Conservation (phyloP, 2,888 invertebrate species). For the Hypomecis atomaria region DNA sequence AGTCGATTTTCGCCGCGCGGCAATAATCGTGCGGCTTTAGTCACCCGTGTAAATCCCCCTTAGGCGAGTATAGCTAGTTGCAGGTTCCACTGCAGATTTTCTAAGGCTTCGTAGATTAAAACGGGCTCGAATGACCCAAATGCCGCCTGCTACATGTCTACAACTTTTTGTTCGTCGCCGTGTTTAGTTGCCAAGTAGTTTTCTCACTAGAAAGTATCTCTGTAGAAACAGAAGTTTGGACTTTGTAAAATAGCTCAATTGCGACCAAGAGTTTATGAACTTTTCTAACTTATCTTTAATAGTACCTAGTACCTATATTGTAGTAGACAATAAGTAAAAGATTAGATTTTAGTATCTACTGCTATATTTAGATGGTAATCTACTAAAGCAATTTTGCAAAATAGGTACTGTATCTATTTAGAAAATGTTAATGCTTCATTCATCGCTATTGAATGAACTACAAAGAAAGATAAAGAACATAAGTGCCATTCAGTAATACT, state of each 20-base stretch:
- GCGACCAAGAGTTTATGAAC: not conserved
- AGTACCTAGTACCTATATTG: not conserved
- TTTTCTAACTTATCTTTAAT: not conserved
- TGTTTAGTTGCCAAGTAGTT: constrained; percentile 22
- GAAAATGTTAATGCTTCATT: too few relatives aligned
- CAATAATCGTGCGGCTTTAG: constrained; percentile 53
- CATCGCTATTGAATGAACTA: too few relatives aligned
- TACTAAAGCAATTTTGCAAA: too few relatives aligned
- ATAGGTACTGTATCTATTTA: too few relatives aligned
- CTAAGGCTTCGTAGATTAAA: constrained; percentile 36
- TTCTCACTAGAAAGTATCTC: constrained; percentile 10
- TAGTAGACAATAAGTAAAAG: too few relatives aligned
- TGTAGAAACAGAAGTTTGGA: constrained; percentile 8
- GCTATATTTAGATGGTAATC: too few relatives aligned
- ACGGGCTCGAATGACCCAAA: constrained; percentile 30
- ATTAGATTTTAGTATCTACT: too few relatives aligned
- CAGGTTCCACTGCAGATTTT: constrained; percentile 17
- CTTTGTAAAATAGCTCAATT: not conserved
- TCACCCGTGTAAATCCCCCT: constrained; percentile 50
- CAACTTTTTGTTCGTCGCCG: constrained; percentile 32
- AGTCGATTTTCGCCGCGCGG: constrained; percentile 45
- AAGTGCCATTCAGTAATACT: too few relatives aligned
- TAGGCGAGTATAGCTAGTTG: not conserved
- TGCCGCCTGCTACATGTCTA: constrained; percentile 30
- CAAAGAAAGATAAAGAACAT: too few relatives aligned